Evolutionary conservation across 2,797 vertebrate genomes (phyloP).

Genomic region (Ibycter americanus): DNA sequence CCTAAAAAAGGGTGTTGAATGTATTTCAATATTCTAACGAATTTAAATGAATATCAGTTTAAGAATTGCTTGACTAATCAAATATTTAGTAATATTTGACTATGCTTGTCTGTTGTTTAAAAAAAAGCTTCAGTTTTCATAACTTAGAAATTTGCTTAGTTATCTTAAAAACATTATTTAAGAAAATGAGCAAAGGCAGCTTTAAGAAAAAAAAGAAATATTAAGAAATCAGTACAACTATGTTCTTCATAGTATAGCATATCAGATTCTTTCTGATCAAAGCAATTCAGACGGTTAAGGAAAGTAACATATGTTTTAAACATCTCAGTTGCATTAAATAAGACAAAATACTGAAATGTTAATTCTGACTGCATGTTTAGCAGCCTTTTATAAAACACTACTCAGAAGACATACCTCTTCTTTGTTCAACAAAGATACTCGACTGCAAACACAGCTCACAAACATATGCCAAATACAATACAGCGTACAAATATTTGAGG

Average conservation of each 20-base stretch:
- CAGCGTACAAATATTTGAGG: neutral
- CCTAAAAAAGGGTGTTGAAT: neutral
- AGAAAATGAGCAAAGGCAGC: neutral
- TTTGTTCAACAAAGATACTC: neutral
- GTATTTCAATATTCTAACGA: neutral
- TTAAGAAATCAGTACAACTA: neutral
- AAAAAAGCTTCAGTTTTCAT: neutral
- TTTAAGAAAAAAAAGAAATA: neutral
- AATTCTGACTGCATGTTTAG: neutral
- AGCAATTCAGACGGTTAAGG: neutral
- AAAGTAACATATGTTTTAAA: neutral
- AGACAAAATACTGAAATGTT: neutral
- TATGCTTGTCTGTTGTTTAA: neutral
- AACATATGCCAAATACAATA: neutral
- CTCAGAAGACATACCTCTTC: neutral
- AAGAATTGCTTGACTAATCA: neutral
- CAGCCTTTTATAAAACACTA: neutral
- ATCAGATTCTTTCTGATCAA: neutral
- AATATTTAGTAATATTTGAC: neutral
- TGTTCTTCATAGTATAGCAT: neutral
- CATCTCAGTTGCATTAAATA: neutral
- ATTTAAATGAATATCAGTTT: neutral
- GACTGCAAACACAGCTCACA: neutral
- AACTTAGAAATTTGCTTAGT: neutral
- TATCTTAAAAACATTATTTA: neutral